Evolutionary conservation across 2,113 vertebrate species (phyloP).

Genomic region (Callocephalon fimbriatum): DNA sequence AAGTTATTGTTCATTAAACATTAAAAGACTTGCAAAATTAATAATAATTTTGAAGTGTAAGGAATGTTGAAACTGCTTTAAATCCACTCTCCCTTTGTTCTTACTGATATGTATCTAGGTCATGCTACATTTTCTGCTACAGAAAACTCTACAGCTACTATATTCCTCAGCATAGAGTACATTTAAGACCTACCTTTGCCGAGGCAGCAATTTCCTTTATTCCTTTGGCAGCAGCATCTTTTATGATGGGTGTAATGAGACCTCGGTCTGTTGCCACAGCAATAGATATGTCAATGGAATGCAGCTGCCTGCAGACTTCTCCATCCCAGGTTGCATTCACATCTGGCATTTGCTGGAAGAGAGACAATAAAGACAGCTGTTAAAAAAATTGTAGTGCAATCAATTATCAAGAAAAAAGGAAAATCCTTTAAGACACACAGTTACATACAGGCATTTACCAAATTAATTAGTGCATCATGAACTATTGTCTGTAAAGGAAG

Average conservation of each 20-base stretch:
- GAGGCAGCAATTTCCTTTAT: slow-evolving; percentile 89
- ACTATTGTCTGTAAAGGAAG: neutral
- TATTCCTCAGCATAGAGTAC: neutral
- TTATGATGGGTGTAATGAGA: slow-evolving; percentile 94
- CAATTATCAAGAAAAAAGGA: neutral
- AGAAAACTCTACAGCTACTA: neutral
- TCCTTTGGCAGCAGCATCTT: slow-evolving; percentile 89
- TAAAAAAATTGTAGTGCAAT: neutral
- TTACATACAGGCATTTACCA: neutral
- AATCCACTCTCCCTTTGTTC: neutral
- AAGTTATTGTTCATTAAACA: neutral
- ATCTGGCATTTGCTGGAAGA: slow-evolving; percentile 89
- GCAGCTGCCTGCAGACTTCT: slow-evolving; percentile 83
- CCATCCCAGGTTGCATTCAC: slow-evolving; percentile 92
- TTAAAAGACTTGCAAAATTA: neutral
- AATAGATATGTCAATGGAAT: slow-evolving; percentile 90
- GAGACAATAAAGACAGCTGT: neutral
- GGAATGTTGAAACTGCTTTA: neutral
- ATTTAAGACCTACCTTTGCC: slow-evolving; percentile 82
- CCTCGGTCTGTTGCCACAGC: slow-evolving; percentile 93
- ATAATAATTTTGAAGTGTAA: neutral
- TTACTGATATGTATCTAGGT: neutral
- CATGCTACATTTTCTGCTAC: neutral
- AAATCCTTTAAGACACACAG: neutral
- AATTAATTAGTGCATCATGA: neutral